These are phyloP conservation scores for Sigmodon hispidus DNA, from an alignment of 2,113 vertebrate genomes.

Conservation along the genomic window DNA sequence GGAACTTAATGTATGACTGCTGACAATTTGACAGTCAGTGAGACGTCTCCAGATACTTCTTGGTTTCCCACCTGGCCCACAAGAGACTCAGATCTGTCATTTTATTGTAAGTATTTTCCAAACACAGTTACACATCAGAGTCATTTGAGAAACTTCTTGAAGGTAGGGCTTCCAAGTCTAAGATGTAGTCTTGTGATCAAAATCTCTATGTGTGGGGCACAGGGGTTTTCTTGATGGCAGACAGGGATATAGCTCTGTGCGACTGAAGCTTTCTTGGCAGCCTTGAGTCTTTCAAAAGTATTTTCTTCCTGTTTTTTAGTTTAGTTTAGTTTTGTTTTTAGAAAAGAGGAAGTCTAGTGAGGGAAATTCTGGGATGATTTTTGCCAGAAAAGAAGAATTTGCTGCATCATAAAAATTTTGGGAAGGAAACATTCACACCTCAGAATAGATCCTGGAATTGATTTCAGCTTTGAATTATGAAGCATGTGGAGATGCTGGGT, in stretches of 20 bases:
- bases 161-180: background rate
- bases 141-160: background rate
- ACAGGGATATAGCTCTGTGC: background rate
- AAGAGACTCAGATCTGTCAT: background rate
- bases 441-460: constrained; percentile 59
- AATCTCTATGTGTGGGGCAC: background rate
- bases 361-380: constrained; percentile 45
- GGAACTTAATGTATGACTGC: background rate
- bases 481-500: constrained; percentile 11
- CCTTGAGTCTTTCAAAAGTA: constrained; percentile 1
- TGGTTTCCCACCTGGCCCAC: background rate
- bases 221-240: background rate
- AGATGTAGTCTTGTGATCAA: background rate
- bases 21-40: background rate
- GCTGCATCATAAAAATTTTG: constrained; percentile 45
- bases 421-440: constrained; percentile 34
- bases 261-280: background rate
- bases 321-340: constrained; percentile 58
- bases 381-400: constrained; percentile 60
- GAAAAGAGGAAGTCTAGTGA: constrained; percentile 6
- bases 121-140: background rate
- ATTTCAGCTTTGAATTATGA: constrained; percentile 62
- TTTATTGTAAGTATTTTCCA: constrained; percentile 42
- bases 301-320: background rate
- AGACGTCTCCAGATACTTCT: background rate